Evolutionary conservation across 2,888 invertebrate genomes (phyloP).

Genomic region (Danaus chrysippus): DNA sequence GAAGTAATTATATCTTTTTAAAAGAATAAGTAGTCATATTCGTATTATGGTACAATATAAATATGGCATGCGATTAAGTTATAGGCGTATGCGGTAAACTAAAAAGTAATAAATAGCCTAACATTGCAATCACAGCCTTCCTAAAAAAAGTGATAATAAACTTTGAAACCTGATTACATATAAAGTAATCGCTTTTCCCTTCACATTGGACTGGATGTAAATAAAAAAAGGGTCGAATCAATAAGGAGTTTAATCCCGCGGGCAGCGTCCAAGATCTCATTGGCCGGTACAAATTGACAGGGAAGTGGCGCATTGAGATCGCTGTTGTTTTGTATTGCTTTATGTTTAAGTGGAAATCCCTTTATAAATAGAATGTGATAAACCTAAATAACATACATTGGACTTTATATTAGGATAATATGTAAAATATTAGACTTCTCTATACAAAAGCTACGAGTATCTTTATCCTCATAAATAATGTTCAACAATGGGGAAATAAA

Average conservation of each 20-base stretch:
- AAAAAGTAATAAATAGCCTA: too few species aligned
- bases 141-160: too few species aligned
- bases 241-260: constrained; percentile 78
- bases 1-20: too few species aligned
- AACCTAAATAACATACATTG: too few species aligned
- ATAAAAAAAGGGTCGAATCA: constrained; percentile 76
- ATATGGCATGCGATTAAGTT: too few species aligned
- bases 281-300: constrained; percentile 73
- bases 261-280: constrained; percentile 68
- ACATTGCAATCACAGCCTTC: too few species aligned
- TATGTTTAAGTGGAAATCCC: constrained; percentile 14
- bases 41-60: too few species aligned
- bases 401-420: background rate
- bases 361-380: too few species aligned
- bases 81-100: too few species aligned
- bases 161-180: too few species aligned
- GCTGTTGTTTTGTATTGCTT: constrained; percentile 27
- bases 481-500: constrained; percentile 3
- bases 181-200: constrained; percentile 1
- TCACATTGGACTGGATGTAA: constrained; percentile 33
- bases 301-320: constrained; percentile 30
- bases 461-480: background rate
- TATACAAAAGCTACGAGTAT: background rate
- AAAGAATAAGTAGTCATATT: too few species aligned
- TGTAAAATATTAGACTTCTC: background rate